Evolutionary conservation across 2,888 invertebrate species (phyloP).

Genomic region (Helleia helle): DNA sequence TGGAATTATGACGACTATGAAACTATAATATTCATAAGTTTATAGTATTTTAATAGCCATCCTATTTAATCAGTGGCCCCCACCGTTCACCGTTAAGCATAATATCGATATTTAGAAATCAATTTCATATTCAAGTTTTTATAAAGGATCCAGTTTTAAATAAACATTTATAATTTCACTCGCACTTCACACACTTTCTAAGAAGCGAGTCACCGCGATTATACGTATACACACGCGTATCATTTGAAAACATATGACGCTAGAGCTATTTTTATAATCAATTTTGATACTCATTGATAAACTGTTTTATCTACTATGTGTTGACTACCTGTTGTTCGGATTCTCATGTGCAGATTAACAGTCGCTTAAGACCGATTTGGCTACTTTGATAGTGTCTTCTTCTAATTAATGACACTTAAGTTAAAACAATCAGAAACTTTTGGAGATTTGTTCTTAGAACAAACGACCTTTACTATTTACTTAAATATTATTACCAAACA

Average conservation of each 20-base stretch:
- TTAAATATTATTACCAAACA: too few relatives aligned
- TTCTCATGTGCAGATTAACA: too few relatives aligned
- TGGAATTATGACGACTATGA: too few relatives aligned
- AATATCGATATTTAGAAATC: neutral
- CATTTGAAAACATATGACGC: neutral
- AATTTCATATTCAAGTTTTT: neutral
- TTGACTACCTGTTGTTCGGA: too few relatives aligned
- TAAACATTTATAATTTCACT: neutral
- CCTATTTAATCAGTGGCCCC: neutral
- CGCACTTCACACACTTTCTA: constrained; percentile 7
- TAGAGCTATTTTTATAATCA: neutral
- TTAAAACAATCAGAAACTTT: too few relatives aligned
- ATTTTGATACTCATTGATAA: neutral
- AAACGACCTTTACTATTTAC: too few relatives aligned
- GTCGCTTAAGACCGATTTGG: too few relatives aligned
- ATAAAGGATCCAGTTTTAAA: constrained; percentile 4
- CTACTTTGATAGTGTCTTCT: too few relatives aligned
- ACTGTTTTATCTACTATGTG: neutral
- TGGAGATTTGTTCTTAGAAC: too few relatives aligned
- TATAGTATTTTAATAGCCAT: too few relatives aligned
- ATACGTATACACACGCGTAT: neutral
- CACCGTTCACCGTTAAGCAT: neutral
- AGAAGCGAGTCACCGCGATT: neutral
- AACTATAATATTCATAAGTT: too few relatives aligned
- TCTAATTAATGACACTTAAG: too few relatives aligned